Evolutionary conservation across 2,888 invertebrate genomes (phyloP), one percentile per base, ranked within the genome.

Genomic region (Pseudococcus viburni): DNA sequence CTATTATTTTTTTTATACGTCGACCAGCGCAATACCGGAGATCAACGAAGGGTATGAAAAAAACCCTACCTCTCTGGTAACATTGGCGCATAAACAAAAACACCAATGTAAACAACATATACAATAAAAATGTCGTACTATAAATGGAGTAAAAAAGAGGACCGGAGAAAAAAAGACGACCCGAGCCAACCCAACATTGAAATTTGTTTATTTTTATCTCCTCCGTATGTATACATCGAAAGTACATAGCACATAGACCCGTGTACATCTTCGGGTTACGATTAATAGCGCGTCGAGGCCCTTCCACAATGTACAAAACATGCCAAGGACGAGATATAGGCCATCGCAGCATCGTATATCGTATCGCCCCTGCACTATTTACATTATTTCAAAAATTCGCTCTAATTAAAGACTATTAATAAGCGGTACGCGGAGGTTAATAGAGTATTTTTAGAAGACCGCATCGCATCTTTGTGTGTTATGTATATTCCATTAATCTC

Each of bases 371-470:
- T 17, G 22, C 19, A 73, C 73, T 12, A 33, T 39, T 73, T 73
- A 26, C 73, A 33, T 73, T 73, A 73, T 73, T 73, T 73, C 73
- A 73, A 73, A 73, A 73, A 73, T 73, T 73, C 15, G 73, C 73
- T 33, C 73, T 73, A 73, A 73, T 73, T 73, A 73, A 73, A 73
- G 73, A 39, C 73, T 73, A 73, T 73, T 73, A 73, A 73, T 73
- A 73, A 73, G 73, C 73, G 73, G 73, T 73, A 33, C 73, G 19
- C 11, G 8, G 26, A 73, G 73, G 73, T 73, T 73, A 73, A 73
- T 73, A 33, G 64, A 33, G 73, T 73, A 73, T 73, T 73, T 73
- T 73, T 73, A 73, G 73, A 33, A 73, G 15, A 73, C 33, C 73
- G 64, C 64, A 55, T 55, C 73, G 64, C 64, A 55, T 55, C 55